Percentiles rank a stretch among this genome's conserved stretches.
Evolutionary conservation across 2,797 vertebrate genomes (phyloP).

Genomic region (Uromys caudimaculatus): DNA sequence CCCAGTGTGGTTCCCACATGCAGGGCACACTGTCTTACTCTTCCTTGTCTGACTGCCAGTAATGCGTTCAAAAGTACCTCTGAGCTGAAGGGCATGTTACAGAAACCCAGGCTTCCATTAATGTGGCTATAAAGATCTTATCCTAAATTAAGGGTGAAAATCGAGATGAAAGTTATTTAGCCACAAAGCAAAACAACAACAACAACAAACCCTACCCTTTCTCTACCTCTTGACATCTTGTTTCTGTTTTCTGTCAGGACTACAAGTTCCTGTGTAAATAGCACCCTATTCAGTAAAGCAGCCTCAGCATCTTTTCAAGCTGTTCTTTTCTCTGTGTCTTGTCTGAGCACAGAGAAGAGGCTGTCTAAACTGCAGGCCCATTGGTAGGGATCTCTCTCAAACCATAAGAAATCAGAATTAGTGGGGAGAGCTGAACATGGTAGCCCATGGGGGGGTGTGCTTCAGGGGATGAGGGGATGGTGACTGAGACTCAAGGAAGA

Average conservation of each 20-base stretch:
- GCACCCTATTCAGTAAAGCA: neutral
- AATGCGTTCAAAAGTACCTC: constrained; percentile 43
- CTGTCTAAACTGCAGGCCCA: neutral
- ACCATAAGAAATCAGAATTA: neutral
- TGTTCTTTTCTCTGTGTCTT: neutral
- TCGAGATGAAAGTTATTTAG: neutral
- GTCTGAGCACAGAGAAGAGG: neutral
- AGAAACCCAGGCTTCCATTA: neutral
- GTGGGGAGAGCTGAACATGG: neutral
- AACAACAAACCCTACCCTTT: no score
- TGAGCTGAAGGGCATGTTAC: neutral
- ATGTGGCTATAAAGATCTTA: neutral
- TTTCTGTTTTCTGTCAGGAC: neutral
- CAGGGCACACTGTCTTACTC: neutral
- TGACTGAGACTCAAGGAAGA: neutral
- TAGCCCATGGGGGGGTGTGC: neutral
- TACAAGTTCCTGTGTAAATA: neutral
- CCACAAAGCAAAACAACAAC: neutral
- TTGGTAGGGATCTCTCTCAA: neutral
- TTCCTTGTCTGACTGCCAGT: constrained; percentile 47
- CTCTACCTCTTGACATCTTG: neutral
- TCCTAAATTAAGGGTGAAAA: neutral
- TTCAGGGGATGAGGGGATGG: no score
- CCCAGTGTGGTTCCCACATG: neutral
- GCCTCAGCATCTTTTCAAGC: neutral